Percentiles rank a stretch among this genome's conserved stretches.
Conservation (phyloP, 35 echinoderm and acorn worm species). For the Apostichopus californicus region DNA sequence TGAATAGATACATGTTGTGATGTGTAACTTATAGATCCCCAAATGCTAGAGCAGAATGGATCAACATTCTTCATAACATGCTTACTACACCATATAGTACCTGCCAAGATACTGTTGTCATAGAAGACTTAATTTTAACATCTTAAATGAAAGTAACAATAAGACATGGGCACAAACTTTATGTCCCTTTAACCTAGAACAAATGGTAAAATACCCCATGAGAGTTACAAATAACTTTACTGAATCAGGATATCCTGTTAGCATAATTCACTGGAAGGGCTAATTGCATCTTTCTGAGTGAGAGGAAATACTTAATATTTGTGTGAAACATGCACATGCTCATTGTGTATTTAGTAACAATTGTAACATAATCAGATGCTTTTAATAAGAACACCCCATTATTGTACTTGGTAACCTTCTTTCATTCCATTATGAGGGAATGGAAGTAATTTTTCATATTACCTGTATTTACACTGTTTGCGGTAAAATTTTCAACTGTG, state of each 20-base stretch:
- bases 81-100: neutral
- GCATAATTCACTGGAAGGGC: no score
- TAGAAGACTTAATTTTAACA: constrained; percentile 4
- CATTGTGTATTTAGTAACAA: no score
- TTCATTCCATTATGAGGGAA: neutral
- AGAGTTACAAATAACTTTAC: neutral
- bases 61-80: neutral
- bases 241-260: no score
- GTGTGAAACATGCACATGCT: no score
- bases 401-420: no score
- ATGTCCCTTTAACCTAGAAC: neutral
- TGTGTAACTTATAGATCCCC: neutral
- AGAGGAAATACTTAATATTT: no score
- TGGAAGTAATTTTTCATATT: neutral
- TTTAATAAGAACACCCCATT: neutral
- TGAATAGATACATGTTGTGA: neutral
- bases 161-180: neutral
- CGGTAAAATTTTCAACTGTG: constrained; percentile 86
- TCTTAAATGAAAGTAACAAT: neutral
- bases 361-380: no score
- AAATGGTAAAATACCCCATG: neutral
- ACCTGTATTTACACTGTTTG: constrained; percentile 86
- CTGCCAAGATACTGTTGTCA: neutral
- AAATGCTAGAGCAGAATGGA: neutral
- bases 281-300: no score